phyloP scores from a whole-genome alignment of 2,888 invertebrate genomes.

The Prostheceraeus crozeri region DNA sequence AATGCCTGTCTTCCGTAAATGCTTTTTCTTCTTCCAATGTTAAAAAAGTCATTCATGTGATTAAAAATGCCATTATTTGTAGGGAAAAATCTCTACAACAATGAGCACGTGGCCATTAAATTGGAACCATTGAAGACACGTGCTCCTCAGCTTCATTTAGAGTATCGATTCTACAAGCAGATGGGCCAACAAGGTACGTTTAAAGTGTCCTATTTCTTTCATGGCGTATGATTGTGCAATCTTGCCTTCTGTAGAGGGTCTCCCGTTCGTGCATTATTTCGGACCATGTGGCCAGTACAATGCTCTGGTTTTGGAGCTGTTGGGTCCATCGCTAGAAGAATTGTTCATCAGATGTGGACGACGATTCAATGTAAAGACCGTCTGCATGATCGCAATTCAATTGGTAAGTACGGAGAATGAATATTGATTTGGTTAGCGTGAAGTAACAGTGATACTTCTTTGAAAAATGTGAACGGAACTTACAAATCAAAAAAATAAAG shows the following conservation, averaged over 20 bases:
- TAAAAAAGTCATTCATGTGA: background rate
- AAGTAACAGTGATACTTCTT: no score
- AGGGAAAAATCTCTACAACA: slow-evolving; percentile 38
- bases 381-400: slow-evolving; percentile 94
- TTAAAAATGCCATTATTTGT: background rate
- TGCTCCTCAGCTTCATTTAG: slow-evolving; percentile 98
- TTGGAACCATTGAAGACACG: slow-evolving; percentile 98
- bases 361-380: slow-evolving; percentile 93
- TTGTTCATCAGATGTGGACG: slow-evolving; percentile 97
- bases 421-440: no score
- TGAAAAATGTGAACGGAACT: no score
- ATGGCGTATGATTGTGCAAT: no score
- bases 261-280: slow-evolving; percentile 99
- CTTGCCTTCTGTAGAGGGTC: no score
- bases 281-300: slow-evolving; percentile 99
- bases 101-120: slow-evolving; percentile 41
- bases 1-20: no score
- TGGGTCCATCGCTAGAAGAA: slow-evolving; percentile 97
- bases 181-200: no score
- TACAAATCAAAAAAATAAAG: no score
- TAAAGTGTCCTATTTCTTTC: no score
- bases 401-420: slow-evolving; percentile 63
- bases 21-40: no score
- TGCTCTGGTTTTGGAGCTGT: slow-evolving; percentile 96
- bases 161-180: slow-evolving; percentile 99